Evolutionary conservation across 2,113 vertebrate species (phyloP).

Genomic region (Chlamydotis undulata): DNA sequence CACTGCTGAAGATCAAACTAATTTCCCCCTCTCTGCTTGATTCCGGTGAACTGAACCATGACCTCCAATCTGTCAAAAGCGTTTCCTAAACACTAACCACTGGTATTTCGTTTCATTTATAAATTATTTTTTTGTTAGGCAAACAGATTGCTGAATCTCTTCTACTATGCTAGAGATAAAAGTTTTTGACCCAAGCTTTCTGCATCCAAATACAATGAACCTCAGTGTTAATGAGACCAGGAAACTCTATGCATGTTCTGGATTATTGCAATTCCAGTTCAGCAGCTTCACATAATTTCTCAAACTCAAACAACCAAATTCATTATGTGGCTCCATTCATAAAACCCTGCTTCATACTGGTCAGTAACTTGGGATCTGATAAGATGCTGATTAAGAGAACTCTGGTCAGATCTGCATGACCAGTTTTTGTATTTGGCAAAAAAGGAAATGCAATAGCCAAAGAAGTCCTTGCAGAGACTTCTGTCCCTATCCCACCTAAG

Average conservation of each 20-base stretch:
- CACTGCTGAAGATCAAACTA: not conserved
- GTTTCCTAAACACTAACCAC: not conserved
- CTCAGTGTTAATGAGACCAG: slow-evolving; percentile 43
- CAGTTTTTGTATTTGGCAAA: not conserved
- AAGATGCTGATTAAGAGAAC: not conserved
- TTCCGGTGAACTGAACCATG: not conserved
- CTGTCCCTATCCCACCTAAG: not conserved
- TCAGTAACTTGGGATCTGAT: not conserved
- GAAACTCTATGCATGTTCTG: slow-evolving; percentile 20
- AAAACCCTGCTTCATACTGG: slow-evolving; percentile 1
- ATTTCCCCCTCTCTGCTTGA: not conserved
- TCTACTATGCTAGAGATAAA: slow-evolving; percentile 5
- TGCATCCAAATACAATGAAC: slow-evolving; percentile 30
- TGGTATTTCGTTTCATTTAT: slow-evolving; percentile 26
- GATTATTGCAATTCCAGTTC: slow-evolving; percentile 62
- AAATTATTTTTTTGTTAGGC: not conserved
- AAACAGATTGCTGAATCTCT: not conserved
- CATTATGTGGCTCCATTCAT: slow-evolving; percentile 44
- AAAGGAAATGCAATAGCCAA: not conserved
- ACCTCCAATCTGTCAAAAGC: not conserved
- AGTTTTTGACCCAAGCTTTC: slow-evolving; percentile 6
- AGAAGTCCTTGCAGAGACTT: not conserved
- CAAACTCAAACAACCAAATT: not conserved
- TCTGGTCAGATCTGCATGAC: not conserved
- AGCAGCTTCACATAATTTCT: slow-evolving; percentile 35